Evolutionary conservation across 2,113 vertebrate species (phyloP), one percentile per base, ranked within the genome.

Genomic region (Carassius auratus): DNA sequence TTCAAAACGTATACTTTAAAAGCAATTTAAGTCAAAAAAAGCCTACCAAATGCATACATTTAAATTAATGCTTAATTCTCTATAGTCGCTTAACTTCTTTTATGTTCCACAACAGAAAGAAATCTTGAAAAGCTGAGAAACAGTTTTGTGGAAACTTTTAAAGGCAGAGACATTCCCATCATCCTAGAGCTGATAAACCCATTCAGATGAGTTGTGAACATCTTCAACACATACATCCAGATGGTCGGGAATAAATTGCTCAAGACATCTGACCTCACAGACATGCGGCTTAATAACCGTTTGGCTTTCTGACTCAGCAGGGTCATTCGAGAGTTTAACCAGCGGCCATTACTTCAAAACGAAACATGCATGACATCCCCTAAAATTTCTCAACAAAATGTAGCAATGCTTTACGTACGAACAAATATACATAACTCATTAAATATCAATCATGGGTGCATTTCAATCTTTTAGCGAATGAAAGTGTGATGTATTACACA

Each of bases 201-300:
- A 8, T 26, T 48, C 30, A 59, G 4, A 59, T 50, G 36, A 62
- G 9, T 79, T 62, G 76, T 45, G 21, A 62, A 45, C 21, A 79
- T 62, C 55, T 57, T 81, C 13, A 15, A n/a, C 55, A 42, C 57
- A 62, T 42, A 38, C 30, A 42, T 42, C 33, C 55, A 62, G 55
- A 79, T 79, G 57, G 21, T 45, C 59, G 2, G 10, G 8, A 48
- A 14, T 48, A 76, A 55, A 76, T 81, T 80, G 36, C 21, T 8
- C 59, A 26, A 64, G 59, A 80, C 59, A 64, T 64, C 21, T 80
- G 75, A 76, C 50, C 75, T 45, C 78, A 62, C 59, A 80, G 57
- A 81, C 38, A 66, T 66, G n/a, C 21, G 19, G 48, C 14, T 81
- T 64, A 81, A 64, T 64, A 81, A 4, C 66, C 14, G 14, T 62